phyloP scores from a whole-genome alignment of 1,140 invertebrate genomes.

The Bombus turneri region DNA sequence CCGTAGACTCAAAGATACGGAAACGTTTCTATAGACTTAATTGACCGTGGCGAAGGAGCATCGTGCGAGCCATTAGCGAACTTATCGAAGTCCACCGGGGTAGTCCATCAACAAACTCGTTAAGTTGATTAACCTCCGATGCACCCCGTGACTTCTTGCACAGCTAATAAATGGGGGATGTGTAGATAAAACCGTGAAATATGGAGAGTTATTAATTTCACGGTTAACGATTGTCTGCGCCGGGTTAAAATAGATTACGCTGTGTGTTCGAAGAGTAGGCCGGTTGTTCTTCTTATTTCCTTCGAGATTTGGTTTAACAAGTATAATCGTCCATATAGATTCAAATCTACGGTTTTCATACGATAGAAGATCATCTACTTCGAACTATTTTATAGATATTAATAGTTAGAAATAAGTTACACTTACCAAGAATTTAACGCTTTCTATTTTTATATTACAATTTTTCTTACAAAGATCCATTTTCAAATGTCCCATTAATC shows the following conservation, averaged over 20 bases:
- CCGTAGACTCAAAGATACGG: constrained; percentile 32
- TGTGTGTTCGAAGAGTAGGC: neutral
- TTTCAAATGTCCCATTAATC: too few species aligned
- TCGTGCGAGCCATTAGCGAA: constrained; percentile 43
- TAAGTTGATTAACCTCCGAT: constrained; percentile 52
- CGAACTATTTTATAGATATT: neutral
- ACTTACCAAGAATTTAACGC: too few species aligned
- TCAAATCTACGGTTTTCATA: too few species aligned
- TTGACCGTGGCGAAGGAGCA: constrained; percentile 43
- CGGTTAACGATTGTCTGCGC: constrained; percentile 34
- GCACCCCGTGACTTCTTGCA: constrained; percentile 39
- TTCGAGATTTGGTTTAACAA: neutral
- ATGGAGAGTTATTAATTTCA: constrained; percentile 47
- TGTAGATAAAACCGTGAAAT: constrained; percentile 52
- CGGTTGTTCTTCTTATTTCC: neutral
- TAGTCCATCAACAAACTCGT: constrained; percentile 49
- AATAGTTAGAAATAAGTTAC: too few species aligned
- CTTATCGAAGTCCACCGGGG: constrained; percentile 43
- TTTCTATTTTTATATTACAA: neutral
- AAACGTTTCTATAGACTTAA: constrained; percentile 53
- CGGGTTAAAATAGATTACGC: constrained; percentile 9
- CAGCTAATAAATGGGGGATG: constrained; percentile 35
- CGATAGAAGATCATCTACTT: neutral
- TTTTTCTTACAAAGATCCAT: neutral
- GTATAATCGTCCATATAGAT: neutral